Evolutionary conservation across 2,888 invertebrate species (phyloP).

Genomic region (Cheiracanthium punctorium): DNA sequence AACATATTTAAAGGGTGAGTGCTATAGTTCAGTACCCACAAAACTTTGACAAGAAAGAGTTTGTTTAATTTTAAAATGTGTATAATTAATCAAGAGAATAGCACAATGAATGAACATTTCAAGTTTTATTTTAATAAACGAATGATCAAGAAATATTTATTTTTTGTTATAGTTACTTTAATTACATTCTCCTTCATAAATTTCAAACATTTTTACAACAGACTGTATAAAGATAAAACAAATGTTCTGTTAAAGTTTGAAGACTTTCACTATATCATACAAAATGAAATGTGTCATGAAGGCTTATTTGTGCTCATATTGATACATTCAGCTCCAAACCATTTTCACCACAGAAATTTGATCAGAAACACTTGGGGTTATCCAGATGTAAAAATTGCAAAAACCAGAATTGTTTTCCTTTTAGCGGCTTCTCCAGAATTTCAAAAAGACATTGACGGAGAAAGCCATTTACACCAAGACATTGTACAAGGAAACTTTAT

Average conservation of each 20-base stretch:
- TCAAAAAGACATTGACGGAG: constrained; percentile 76
- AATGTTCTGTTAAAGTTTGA: not conserved
- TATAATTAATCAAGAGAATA: too few relatives aligned
- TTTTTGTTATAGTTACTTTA: not conserved
- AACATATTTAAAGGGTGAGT: too few relatives aligned
- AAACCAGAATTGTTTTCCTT: constrained; percentile 82
- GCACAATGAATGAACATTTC: not conserved
- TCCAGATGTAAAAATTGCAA: constrained; percentile 71
- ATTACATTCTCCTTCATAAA: not conserved
- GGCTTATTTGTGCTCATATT: constrained; percentile 79
- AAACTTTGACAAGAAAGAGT: too few relatives aligned
- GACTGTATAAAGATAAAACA: not conserved
- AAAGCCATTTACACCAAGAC: constrained; percentile 81
- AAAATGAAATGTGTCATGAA: constrained; percentile 40
- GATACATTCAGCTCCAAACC: constrained; percentile 83
- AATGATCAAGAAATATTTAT: not conserved
- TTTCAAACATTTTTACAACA: not conserved
- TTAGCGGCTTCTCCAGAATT: constrained; percentile 79
- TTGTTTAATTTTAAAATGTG: too few relatives aligned
- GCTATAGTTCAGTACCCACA: too few relatives aligned
- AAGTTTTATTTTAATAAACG: not conserved
- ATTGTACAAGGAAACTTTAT: constrained; percentile 86
- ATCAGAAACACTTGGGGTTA: constrained; percentile 86
- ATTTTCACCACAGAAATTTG: constrained; percentile 81
- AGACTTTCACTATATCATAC: not conserved